A percentile compares a stretch with the other conserved stretches of the same genome.
Evolutionary conservation across 1,140 invertebrate species (phyloP).

Genomic region (Meloidogyne hapla): DNA sequence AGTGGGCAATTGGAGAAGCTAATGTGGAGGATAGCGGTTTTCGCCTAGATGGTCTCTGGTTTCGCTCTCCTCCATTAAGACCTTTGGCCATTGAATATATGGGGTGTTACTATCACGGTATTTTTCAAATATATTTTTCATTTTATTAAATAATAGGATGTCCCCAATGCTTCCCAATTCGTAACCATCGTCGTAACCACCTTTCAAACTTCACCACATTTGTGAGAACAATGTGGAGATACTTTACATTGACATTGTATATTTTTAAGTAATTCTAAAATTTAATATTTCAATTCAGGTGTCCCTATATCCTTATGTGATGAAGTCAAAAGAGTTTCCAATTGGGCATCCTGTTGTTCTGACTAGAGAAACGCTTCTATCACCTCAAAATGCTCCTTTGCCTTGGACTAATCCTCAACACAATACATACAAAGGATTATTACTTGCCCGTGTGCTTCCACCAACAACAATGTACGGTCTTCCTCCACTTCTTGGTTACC

Average conservation of each 20-base stretch:
- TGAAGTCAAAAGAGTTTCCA: conserved; percentile 8
- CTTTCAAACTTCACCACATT: conserved; percentile 26
- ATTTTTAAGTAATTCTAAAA: neutral
- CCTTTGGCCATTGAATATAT: conserved; percentile 16
- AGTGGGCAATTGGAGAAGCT: conserved; percentile 17
- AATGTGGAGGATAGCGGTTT: conserved; percentile 4
- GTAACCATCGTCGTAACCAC: neutral
- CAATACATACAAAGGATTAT: conserved; percentile 11
- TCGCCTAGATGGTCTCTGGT: conserved; percentile 5
- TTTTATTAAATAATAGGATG: neutral
- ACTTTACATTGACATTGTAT: conserved; percentile 18
- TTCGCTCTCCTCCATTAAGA: neutral
- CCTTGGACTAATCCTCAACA: conserved; percentile 20
- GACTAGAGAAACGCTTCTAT: neutral
- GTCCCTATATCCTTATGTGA: conserved; percentile 15
- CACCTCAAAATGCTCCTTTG: neutral
- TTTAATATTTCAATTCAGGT: neutral
- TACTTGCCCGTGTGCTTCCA: conserved; percentile 19
- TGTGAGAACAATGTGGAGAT: conserved; percentile 16
- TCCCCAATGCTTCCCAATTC: conserved; percentile 7
- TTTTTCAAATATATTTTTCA: neutral
- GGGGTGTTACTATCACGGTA: conserved; percentile 16
- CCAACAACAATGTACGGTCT: neutral
- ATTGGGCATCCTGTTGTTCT: neutral
- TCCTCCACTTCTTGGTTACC: neutral